phyloP scores from a whole-genome alignment of 1,140 invertebrate genomes.

The Harpegnathos saltator region DNA sequence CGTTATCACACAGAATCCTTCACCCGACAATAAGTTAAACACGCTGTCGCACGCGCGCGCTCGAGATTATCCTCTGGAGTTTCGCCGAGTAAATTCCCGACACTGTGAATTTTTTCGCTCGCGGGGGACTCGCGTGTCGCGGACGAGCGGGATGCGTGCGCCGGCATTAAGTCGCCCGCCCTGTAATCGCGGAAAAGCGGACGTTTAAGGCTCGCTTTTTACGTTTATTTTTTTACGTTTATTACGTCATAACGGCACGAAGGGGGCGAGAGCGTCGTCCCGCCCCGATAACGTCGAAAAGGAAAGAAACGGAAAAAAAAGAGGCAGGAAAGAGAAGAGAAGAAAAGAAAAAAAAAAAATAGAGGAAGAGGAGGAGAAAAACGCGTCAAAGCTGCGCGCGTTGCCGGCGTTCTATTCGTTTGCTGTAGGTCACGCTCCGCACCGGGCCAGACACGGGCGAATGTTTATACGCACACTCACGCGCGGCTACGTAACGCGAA shows the following conservation, averaged over 20 bases:
- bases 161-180: neutral
- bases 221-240: slow-evolving; percentile 31
- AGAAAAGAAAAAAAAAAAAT: neutral
- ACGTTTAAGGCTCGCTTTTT: slow-evolving; percentile 42
- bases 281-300: slow-evolving; percentile 17
- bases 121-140: slow-evolving; percentile 48
- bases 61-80: neutral
- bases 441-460: slow-evolving; percentile 27
- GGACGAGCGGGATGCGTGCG: slow-evolving; percentile 26
- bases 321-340: neutral
- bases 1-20: too few species aligned
- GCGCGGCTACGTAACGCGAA: slow-evolving; percentile 30
- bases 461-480: slow-evolving; percentile 36
- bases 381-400: neutral
- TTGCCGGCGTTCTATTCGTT: neutral
- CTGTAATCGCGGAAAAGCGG: slow-evolving; percentile 42
- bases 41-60: too few species aligned
- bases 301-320: neutral
- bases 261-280: neutral
- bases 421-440: slow-evolving; percentile 26
- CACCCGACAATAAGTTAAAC: too few species aligned
- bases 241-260: neutral
- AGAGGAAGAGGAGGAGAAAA: neutral
- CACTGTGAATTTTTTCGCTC: slow-evolving; percentile 35
- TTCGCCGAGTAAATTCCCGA: slow-evolving; percentile 53